Evolutionary conservation across 35 echinoderm and acorn worm species (phyloP), one percentile per base, ranked within the genome.

Genomic region (Diadema setosum): DNA sequence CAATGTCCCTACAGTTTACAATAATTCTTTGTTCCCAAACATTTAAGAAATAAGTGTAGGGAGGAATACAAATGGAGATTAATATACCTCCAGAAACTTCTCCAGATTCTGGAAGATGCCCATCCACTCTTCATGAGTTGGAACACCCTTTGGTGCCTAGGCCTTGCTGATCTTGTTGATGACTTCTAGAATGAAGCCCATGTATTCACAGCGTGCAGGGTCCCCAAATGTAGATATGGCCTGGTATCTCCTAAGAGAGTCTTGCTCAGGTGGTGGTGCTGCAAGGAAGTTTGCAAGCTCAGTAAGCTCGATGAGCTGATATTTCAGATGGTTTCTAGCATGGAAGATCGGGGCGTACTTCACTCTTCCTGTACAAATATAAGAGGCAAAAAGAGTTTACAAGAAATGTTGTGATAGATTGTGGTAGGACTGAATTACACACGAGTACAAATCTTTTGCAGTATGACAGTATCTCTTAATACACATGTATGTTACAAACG

Each of bases 291-390:
- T 85, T 2, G 42, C 35, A 18, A 39, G 33, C 24, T 85, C 82
- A 9, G 23, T 39, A 70, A 85, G 3, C 4, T 83, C 81, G n/a
- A 83, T 83, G 12, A 16, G 20, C 34, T 88, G 86, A 35, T 88
- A 88, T 80, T 88, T 88, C 1, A 43, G 70, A 24, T 88, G 86
- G 33, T 88, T 88, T 21, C 70, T 36, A 1, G 40, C 86, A 34
- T 88, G 86, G 31, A 88, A 88, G 1, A 88, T 88, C 2, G 86
- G 70, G 16, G 86, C 64, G 58, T 88, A 70, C 46, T 80, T 88
- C 15, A 88, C 29, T 17, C 60, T 25, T 1, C 64, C 86, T n/a
- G n/a, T 25, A 46, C 20, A 43, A 60, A 60, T 23, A 9, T 24
- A n/a, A n/a, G n/a, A n/a, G n/a, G n/a, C n/a, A n/a, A n/a, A n/a